Percentiles rank a stretch among this genome's conserved stretches.
Evolutionary conservation across 2,113 vertebrate genomes (phyloP).

Genomic region (Poeciliopsis turrubarensis): DNA sequence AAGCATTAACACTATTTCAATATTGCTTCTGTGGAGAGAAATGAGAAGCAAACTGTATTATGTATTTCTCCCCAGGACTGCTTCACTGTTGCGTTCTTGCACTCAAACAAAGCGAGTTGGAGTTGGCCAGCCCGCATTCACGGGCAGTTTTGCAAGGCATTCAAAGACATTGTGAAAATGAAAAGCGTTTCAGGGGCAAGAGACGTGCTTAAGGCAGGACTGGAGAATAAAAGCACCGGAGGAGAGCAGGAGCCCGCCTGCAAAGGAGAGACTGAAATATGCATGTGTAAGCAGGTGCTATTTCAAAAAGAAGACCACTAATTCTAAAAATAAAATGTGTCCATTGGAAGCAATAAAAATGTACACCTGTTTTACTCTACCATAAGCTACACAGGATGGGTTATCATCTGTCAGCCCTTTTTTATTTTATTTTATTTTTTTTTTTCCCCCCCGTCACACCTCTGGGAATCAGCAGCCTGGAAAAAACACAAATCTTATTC

Average conservation of each 20-base stretch:
- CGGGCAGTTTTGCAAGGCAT: conserved; percentile 33
- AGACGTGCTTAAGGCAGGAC: conserved; percentile 19
- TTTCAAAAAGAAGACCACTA: conserved; percentile 48
- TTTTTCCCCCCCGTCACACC: conserved; percentile 25
- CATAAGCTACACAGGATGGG: conserved; percentile 18
- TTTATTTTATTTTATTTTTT: conserved; percentile 1
- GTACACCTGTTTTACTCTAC: conserved; percentile 21
- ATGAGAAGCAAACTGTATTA: conserved; percentile 3
- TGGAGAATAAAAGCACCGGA: conserved; percentile 7
- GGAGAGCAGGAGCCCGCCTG: conserved; percentile 5
- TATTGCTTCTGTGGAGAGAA: neutral
- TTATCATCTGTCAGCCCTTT: conserved; percentile 13
- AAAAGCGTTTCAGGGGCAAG: neutral
- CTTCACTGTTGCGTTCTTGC: neutral
- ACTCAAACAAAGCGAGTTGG: conserved; percentile 2
- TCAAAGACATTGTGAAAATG: conserved; percentile 24
- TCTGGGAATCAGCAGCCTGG: conserved; percentile 17
- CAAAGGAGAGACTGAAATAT: conserved; percentile 33
- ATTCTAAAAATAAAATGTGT: conserved; percentile 37
- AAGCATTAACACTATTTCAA: conserved; percentile 10
- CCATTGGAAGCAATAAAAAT: conserved; percentile 14
- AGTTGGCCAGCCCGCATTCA: conserved; percentile 15
- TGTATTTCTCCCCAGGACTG: neutral
- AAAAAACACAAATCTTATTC: conserved; percentile 33
- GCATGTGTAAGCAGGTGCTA: conserved; percentile 47